A percentile compares a stretch with the other conserved stretches of the same genome.
phyloP scores from a whole-genome alignment of 2,113 vertebrate species.

The Callopanchax toddi region DNA sequence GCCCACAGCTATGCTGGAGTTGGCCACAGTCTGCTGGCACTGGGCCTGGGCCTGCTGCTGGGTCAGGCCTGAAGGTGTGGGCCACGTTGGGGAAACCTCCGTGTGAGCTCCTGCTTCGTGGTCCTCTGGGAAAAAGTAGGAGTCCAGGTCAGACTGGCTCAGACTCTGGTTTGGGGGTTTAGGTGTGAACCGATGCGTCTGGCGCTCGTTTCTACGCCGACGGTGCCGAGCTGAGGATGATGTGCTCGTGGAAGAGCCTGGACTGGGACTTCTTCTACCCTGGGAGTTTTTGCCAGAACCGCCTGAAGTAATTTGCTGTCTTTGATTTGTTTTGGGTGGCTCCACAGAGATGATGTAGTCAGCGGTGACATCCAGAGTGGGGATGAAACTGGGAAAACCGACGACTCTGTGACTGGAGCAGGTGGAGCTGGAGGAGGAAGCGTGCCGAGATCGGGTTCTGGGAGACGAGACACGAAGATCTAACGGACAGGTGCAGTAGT shows the following conservation, averaged over 20 bases:
- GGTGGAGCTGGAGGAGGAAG: conserved; percentile 40
- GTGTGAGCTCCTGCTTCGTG: conserved; percentile 68
- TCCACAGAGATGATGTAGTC: conserved; percentile 80
- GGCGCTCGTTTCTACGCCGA: conserved; percentile 63
- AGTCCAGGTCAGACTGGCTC: conserved; percentile 79
- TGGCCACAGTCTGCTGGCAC: conserved; percentile 79
- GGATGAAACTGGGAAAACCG: conserved; percentile 81
- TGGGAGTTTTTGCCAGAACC: conserved; percentile 1
- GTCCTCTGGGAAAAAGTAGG: conserved; percentile 92
- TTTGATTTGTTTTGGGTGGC: conserved; percentile 28
- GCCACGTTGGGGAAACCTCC: conserved; percentile 80
- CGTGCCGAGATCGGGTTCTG: conserved; percentile 42
- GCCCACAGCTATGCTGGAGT: conserved; percentile 81
- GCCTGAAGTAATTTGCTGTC: conserved; percentile 4
- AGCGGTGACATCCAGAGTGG: conserved; percentile 84
- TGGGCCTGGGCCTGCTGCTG: conserved; percentile 61
- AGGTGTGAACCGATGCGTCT: conserved; percentile 67
- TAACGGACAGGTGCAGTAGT: conserved; percentile 80
- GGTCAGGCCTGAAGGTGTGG: conserved; percentile 85
- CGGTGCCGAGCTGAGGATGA: conserved; percentile 3
- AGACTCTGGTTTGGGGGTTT: conserved; percentile 75
- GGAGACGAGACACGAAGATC: conserved; percentile 45
- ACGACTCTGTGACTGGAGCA: conserved; percentile 76
- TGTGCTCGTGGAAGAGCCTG: background rate
- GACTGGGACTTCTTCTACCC: background rate